Conservation (phyloP, 2,888 invertebrate genomes). For the Drosophila dives region DNA sequence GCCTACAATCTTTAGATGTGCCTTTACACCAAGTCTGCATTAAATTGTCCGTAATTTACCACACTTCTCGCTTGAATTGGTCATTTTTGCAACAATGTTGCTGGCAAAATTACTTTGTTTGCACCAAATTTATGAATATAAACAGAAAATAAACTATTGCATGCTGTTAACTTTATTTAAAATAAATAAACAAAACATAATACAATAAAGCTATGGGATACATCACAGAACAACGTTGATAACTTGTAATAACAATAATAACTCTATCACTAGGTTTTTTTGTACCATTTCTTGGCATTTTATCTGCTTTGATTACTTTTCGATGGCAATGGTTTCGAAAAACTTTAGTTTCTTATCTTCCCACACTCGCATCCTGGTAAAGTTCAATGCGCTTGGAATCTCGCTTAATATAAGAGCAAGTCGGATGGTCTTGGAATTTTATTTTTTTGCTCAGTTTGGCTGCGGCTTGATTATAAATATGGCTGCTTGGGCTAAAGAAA, state of each 20-base stretch:
- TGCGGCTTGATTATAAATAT: constrained; percentile 23
- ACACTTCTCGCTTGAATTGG: constrained; percentile 53
- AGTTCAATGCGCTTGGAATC: constrained; percentile 47
- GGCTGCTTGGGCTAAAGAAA: constrained; percentile 50
- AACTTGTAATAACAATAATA: neutral
- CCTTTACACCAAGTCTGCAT: constrained; percentile 12
- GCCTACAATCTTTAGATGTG: constrained; percentile 6
- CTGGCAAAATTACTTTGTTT: constrained; percentile 49
- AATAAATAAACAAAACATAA: neutral
- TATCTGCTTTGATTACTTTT: neutral
- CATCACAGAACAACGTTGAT: neutral
- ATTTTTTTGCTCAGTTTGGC: neutral
- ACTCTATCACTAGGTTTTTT: neutral
- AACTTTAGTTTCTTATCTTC: constrained; percentile 11
- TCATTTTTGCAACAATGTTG: constrained; percentile 28
- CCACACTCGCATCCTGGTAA: constrained; percentile 5
- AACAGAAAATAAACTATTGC: neutral
- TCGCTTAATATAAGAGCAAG: constrained; percentile 14
- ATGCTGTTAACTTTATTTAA: neutral
- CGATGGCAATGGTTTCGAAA: neutral
- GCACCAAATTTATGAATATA: constrained; percentile 10
- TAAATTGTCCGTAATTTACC: constrained; percentile 56
- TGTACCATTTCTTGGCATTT: neutral
- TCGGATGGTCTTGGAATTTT: constrained; percentile 7
- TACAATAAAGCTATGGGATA: neutral